These are phyloP conservation scores for Leptogaster cylindrica DNA, from an alignment of 2,888 invertebrate species.

Conservation along the genomic window DNA sequence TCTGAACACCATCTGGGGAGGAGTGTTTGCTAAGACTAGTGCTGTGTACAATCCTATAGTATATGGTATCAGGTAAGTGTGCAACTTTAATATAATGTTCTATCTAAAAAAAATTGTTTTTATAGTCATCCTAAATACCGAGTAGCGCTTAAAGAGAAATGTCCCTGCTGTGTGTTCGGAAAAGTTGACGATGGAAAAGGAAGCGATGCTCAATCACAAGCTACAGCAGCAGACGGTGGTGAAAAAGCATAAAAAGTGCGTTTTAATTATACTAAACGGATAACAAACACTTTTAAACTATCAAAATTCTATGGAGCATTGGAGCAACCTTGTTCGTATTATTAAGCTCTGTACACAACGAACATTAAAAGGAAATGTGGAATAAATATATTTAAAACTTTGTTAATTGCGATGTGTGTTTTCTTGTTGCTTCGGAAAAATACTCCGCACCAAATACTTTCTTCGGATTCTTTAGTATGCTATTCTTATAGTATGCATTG, in stretches of 20 bases:
- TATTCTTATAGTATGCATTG: too few species aligned
- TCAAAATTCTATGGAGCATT: neutral
- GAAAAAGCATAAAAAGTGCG: slow-evolving; percentile 56
- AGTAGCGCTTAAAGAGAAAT: slow-evolving; percentile 75
- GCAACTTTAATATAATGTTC: slow-evolving; percentile 71
- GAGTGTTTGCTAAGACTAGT: slow-evolving; percentile 90
- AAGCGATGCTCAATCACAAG: slow-evolving; percentile 58
- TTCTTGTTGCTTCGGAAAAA: too few species aligned
- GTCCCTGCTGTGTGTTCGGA: slow-evolving; percentile 67
- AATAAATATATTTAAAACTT: too few species aligned
- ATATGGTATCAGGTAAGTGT: slow-evolving; percentile 80
- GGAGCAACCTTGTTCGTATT: too few species aligned
- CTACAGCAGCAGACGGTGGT: slow-evolving; percentile 56
- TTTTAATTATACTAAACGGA: neutral
- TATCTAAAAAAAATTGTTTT: slow-evolving; percentile 64
- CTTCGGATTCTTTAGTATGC: too few species aligned
- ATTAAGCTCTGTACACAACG: too few species aligned
- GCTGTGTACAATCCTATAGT: slow-evolving; percentile 91
- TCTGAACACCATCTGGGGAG: slow-evolving; percentile 85
- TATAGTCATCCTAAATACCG: slow-evolving; percentile 80
- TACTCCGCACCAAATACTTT: too few species aligned
- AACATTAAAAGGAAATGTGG: too few species aligned
- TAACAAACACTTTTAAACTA: neutral
- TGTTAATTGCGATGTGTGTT: too few species aligned
- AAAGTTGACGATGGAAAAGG: slow-evolving; percentile 58